Evolutionary conservation across 2,113 vertebrate genomes (phyloP), one percentile per base, ranked within the genome.

Genomic region (Tursiops truncatus): DNA sequence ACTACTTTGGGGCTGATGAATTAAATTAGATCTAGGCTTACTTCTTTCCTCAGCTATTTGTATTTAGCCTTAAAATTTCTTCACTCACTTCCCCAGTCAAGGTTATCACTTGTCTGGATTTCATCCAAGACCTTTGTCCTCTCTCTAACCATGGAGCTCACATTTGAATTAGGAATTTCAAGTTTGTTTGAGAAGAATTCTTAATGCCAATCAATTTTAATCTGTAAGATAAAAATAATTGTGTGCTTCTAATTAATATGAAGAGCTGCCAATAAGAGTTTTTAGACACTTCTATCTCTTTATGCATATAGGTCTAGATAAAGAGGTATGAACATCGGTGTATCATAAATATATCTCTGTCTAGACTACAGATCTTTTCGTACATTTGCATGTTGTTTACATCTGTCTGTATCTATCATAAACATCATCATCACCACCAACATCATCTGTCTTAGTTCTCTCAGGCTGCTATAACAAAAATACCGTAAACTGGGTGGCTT

Each of bases 181-280:
- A 86, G 44, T 88, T 38, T 71, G 10, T 81, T 90, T 96, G 88
- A 92, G 12, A 20, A 82, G 96, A 94, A 60, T 74, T 38, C 41
- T 90, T 86, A 86, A 79, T 65, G 17, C 1, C 1, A 95, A 31
- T 81, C 31, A n/a, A 23, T 89, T 96, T 73, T 41, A 89, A 68
- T 94, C 83, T 95, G 8, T 70, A 60, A 95, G 93, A 95, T 91
- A 5, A 67, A 93, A 94, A 38, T 20, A 82, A 68, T 89, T 87
- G 62, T 85, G 20, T 58, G 81, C 12, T 91, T 90, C 31, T 89
- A 23, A 68, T n/a, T 94, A 94, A 87, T 50, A 79, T 77, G 89
- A n/a, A 93, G 70, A 84, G 10, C 25, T 77, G 14, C 8, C 91
- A 95, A 58, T 8, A 77, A 77, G 21, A 87, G 28, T 76, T 62